These are phyloP conservation scores for Drosophila testacea DNA, from an alignment of 2,888 invertebrate species.

Conservation along the genomic window DNA sequence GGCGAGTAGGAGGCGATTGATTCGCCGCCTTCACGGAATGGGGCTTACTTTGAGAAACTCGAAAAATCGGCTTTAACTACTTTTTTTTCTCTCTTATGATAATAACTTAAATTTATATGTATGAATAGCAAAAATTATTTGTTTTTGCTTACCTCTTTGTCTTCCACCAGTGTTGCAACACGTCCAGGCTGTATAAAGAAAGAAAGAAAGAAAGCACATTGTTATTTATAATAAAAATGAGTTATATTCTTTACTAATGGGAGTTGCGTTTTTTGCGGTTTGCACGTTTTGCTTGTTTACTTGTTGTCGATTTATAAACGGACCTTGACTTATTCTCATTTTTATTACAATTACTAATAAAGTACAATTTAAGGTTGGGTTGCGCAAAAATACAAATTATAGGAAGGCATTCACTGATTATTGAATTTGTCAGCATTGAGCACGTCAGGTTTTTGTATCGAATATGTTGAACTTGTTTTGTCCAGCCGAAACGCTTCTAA, in stretches of 20 bases:
- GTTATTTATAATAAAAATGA: conserved; percentile 17
- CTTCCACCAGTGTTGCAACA: conserved; percentile 94
- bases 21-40: conserved; percentile 73
- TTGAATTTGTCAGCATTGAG: conserved; percentile 10
- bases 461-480: not conserved
- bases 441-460: not conserved
- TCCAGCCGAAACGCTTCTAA: not conserved
- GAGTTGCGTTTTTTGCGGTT: conserved; percentile 4
- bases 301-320: conserved; percentile 20
- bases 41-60: conserved; percentile 70
- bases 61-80: not conserved
- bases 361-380: conserved; percentile 8
- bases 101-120: no score
- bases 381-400: not conserved
- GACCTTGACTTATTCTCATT: conserved; percentile 57
- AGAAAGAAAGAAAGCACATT: conserved; percentile 46
- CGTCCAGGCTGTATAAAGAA: conserved; percentile 92
- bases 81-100: not conserved
- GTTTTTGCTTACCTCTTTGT: conserved; percentile 88
- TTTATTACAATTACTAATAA: conserved; percentile 11
- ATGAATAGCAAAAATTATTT: no score
- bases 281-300: conserved; percentile 40
- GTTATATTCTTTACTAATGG: conserved; percentile 2
- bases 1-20: conserved; percentile 67
- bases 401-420: not conserved